phyloP scores from a whole-genome alignment of 2,113 vertebrate genomes.

The Cochlearius cochlearius region DNA sequence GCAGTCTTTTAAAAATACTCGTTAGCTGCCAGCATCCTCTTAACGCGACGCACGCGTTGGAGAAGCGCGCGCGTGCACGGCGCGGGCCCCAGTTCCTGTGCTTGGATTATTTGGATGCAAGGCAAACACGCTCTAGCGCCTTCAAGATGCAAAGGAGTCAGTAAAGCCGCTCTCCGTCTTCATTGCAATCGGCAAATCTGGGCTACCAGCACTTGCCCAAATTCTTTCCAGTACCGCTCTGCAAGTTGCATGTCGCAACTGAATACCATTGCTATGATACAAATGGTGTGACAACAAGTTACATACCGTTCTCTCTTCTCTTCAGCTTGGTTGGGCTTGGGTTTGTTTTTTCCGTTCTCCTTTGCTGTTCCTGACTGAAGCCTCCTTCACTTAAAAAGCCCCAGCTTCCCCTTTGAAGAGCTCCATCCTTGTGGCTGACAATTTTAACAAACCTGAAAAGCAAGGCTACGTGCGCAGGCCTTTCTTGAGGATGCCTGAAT shows the following conservation, averaged over 20 bases:
- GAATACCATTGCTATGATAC: neutral
- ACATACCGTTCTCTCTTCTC: neutral
- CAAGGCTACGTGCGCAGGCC: neutral
- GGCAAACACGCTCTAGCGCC: neutral
- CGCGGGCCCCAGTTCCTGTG: neutral
- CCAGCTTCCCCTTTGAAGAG: neutral
- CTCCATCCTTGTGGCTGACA: neutral
- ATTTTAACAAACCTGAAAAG: neutral
- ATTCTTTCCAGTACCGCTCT: neutral
- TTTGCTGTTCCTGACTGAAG: neutral
- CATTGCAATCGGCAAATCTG: neutral
- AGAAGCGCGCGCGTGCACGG: accelerated
- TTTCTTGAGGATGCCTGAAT: neutral
- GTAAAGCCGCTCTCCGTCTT: neutral
- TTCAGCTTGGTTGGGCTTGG: neutral
- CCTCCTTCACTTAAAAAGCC: neutral
- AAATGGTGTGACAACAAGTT: neutral
- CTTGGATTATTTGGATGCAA: neutral
- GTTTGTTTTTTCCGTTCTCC: neutral
- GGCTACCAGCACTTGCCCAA: neutral
- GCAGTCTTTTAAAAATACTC: neutral
- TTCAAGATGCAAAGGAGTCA: neutral
- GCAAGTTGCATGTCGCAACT: neutral
- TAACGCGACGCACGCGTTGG: neutral
- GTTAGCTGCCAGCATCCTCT: neutral